These are phyloP conservation scores for Hypotaenidia okinawae DNA, from an alignment of 2,797 vertebrate species.

Conservation along the genomic window DNA sequence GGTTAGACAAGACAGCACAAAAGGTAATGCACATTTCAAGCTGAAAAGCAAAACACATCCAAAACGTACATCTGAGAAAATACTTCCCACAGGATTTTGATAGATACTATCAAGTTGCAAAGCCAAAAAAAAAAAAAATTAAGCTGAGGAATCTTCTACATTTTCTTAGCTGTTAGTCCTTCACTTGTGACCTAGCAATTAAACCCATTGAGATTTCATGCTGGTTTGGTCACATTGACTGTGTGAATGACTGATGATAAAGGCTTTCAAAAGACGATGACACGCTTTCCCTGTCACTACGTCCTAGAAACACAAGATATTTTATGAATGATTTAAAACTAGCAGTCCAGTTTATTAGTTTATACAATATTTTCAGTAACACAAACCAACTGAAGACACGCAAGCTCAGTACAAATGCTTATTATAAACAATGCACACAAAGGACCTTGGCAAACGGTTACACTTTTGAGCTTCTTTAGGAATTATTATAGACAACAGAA, in stretches of 20 bases:
- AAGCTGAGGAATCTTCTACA: background rate
- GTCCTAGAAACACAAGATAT: background rate
- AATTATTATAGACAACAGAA: slow-evolving; percentile 1
- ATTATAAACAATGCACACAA: slow-evolving; percentile 1
- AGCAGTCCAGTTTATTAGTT: background rate
- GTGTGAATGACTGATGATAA: background rate
- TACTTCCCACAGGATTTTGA: background rate
- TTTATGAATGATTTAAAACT: slow-evolving; percentile 22
- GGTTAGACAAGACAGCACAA: slow-evolving; percentile 18
- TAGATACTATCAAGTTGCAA: background rate
- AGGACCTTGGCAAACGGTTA: background rate
- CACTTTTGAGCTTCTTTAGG: background rate
- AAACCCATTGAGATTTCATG: background rate
- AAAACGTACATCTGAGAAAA: background rate
- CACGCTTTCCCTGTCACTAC: background rate
- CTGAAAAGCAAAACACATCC: background rate
- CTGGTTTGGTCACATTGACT: background rate
- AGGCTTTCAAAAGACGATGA: background rate
- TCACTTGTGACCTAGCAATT: slow-evolving; percentile 4
- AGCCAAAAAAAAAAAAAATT: background rate
- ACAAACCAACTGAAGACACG: background rate
- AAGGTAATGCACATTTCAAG: slow-evolving; percentile 2
- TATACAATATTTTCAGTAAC: background rate
- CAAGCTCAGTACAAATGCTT: background rate
- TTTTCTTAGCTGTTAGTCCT: background rate